A percentile compares a stretch with the other conserved stretches of the same genome.
These are phyloP conservation scores for Hirtodrosophila trivittata DNA, from an alignment of 2,888 invertebrate species.

Conservation along the genomic window DNA sequence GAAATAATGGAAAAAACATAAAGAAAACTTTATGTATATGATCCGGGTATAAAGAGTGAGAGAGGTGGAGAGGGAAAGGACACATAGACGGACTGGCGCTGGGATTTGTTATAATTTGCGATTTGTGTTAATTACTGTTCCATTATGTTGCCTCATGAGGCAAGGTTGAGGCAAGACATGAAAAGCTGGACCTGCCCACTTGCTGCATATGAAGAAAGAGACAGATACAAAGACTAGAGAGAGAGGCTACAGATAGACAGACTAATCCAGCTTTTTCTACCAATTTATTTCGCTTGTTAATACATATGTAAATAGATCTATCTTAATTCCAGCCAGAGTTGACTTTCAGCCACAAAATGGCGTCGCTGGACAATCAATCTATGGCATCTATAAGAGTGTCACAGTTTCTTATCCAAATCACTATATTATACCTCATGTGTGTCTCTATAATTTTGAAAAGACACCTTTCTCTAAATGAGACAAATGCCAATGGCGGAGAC, in stretches of 20 bases:
- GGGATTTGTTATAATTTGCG: slow-evolving; percentile 70
- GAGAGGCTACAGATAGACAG: no score
- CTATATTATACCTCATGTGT: slow-evolving; percentile 14
- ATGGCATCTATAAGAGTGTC: slow-evolving; percentile 43
- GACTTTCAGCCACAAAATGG: slow-evolving; percentile 52
- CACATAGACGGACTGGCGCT: slow-evolving; percentile 23
- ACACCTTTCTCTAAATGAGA: slow-evolving; percentile 68
- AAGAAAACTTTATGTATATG: slow-evolving; percentile 46
- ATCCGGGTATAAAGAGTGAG: not conserved
- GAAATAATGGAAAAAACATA: slow-evolving; percentile 16
- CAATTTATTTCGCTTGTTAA: slow-evolving; percentile 1
- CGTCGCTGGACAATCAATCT: slow-evolving; percentile 68
- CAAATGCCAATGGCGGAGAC: slow-evolving; percentile 57
- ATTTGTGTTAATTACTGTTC: slow-evolving; percentile 73
- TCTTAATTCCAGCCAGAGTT: slow-evolving; percentile 18
- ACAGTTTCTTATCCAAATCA: slow-evolving; percentile 53
- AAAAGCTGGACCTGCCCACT: no score
- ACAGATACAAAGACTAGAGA: no score
- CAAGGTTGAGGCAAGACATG: not conserved
- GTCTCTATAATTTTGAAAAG: slow-evolving; percentile 42
- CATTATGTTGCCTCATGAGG: slow-evolving; percentile 44
- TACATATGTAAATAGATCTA: slow-evolving; percentile 25
- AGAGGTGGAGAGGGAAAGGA: not conserved
- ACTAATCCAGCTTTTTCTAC: not conserved
- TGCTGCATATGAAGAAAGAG: no score